Conservation (phyloP, 2,113 vertebrate species). For the Pelecanoides urinatrix region DNA sequence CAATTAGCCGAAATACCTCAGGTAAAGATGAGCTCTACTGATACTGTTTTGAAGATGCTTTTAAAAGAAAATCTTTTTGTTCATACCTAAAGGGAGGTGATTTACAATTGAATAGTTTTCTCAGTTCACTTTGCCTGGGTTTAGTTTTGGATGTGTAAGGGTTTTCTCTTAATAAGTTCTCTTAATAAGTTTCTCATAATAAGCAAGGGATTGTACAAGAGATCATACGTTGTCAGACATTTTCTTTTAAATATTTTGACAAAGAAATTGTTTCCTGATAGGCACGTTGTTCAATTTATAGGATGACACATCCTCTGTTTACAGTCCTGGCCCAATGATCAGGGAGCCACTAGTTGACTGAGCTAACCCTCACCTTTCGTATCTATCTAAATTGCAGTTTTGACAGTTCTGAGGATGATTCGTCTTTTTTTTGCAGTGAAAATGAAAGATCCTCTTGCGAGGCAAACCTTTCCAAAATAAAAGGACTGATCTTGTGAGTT, state of each 20-base stretch:
- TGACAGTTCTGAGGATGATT: background rate
- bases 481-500: background rate
- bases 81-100: background rate
- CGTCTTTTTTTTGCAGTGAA: accelerated
- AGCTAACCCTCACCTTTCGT: background rate
- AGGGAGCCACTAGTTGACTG: background rate
- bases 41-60: background rate
- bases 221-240: background rate
- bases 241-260: background rate
- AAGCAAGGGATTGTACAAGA: background rate
- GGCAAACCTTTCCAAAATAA: background rate
- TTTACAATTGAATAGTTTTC: background rate
- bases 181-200: too few relatives aligned
- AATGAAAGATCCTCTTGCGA: background rate
- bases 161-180: background rate
- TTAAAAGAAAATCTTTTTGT: background rate
- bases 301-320: background rate
- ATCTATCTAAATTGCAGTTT: background rate
- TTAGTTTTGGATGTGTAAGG: background rate
- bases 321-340: background rate
- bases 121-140: background rate
- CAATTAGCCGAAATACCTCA: slow-evolving; percentile 91
- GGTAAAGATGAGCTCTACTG: slow-evolving; percentile 70
- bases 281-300: background rate
- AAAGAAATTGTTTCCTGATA: background rate